Conservation (phyloP, 2,888 invertebrate species). For the Drosophila incognita region DNA sequence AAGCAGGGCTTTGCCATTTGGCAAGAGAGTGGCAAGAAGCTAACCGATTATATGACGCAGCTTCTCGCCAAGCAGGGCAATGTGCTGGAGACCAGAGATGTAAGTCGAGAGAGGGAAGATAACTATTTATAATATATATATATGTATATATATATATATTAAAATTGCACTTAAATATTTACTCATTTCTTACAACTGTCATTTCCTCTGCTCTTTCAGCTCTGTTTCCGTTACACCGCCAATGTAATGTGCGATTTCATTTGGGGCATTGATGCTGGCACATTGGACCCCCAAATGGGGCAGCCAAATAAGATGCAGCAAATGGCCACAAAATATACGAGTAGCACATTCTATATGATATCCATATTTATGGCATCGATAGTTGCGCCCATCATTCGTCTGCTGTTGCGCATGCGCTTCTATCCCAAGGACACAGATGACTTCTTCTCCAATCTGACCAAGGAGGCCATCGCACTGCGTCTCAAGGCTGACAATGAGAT, state of each 20-base stretch:
- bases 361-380: conserved; percentile 62
- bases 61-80: conserved; percentile 15
- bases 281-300: conserved; percentile 34
- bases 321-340: conserved; percentile 70
- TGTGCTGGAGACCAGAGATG: conserved; percentile 72
- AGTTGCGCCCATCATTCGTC: conserved; percentile 62
- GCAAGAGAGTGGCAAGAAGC: conserved; percentile 59
- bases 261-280: conserved; percentile 81
- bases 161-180: background rate
- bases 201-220: conserved; percentile 42
- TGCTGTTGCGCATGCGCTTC: conserved; percentile 63
- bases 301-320: conserved; percentile 54
- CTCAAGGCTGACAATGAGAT: conserved; percentile 38
- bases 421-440: conserved; percentile 87
- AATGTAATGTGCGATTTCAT: conserved; percentile 79
- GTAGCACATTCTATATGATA: conserved; percentile 56
- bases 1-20: conserved; percentile 70
- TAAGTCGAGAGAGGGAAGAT: conserved; percentile 39
- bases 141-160: background rate
- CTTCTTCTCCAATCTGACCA: conserved; percentile 76
- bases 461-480: conserved; percentile 74
- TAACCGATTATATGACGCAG: conserved; percentile 51
- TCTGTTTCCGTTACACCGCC: conserved; percentile 73
- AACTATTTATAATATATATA: background rate
- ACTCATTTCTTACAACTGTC: background rate